Percentiles rank a stretch among this genome's conserved stretches.
phyloP scores from a whole-genome alignment of 2,797 vertebrate species.

The Staurois parvus region DNA sequence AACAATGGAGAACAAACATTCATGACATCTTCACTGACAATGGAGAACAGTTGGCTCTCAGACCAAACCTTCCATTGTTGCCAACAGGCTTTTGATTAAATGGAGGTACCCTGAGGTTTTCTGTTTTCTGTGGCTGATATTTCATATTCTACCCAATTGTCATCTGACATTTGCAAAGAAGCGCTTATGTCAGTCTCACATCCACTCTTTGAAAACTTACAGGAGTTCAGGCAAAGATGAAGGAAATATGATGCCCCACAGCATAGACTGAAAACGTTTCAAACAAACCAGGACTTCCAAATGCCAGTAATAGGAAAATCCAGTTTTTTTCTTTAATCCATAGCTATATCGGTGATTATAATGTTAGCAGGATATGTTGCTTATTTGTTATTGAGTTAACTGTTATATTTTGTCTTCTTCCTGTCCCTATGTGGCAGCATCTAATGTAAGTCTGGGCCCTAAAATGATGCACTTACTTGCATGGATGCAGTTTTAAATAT shows the following conservation, averaged over 20 bases:
- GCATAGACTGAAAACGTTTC: not conserved
- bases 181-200: not conserved
- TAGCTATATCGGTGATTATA: not conserved
- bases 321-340: not conserved
- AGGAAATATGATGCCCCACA: not conserved
- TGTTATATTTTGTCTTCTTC: no score
- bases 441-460: no score
- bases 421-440: no score
- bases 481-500: no score
- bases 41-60: not conserved
- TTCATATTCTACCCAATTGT: not conserved
- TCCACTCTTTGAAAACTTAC: not conserved
- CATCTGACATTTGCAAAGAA: not conserved
- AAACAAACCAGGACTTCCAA: not conserved
- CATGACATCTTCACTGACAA: not conserved
- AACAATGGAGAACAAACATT: not conserved
- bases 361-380: not conserved
- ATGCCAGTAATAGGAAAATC: not conserved
- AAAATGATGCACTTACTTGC: no score
- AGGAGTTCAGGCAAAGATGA: not conserved
- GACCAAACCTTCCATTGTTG: not conserved
- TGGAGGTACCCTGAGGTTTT: not conserved
- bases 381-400: not conserved
- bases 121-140: not conserved
- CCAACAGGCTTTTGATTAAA: not conserved